Conservation (phyloP, 2,113 vertebrate genomes). For the Lophotis ruficrista region DNA sequence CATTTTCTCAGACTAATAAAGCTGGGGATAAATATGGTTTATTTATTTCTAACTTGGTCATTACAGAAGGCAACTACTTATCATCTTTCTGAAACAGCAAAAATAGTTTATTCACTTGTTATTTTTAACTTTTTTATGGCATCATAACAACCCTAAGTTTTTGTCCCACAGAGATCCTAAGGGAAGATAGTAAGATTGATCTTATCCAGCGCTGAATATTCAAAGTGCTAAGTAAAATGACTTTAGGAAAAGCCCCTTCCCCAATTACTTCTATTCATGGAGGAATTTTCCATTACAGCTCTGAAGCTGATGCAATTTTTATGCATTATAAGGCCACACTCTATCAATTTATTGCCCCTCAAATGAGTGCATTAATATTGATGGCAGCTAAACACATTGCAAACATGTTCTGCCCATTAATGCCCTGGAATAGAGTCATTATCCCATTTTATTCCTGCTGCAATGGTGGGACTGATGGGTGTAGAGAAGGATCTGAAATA, state of each 20-base stretch:
- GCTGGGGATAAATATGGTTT: background rate
- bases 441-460: conserved; percentile 12
- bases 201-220: background rate
- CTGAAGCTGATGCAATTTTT: conserved; percentile 54
- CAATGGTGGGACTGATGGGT: background rate
- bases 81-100: background rate
- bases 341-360: conserved; percentile 58
- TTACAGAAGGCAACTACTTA: background rate
- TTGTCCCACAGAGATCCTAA: background rate
- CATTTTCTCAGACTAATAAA: background rate
- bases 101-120: background rate
- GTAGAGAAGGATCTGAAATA: background rate
- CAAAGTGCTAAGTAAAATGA: background rate
- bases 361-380: conserved; percentile 55
- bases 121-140: background rate
- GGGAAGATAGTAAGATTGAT: background rate
- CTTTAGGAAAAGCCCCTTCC: background rate
- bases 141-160: background rate
- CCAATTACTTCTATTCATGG: background rate
- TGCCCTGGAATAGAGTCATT: background rate
- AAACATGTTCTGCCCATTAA: conserved; percentile 58
- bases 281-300: background rate
- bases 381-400: conserved; percentile 55
- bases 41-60: background rate
- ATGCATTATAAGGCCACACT: conserved; percentile 45